Evolutionary conservation across 2,797 vertebrate species (phyloP), one percentile per base, ranked within the genome.

Genomic region (Erpetoichthys calabaricus): DNA sequence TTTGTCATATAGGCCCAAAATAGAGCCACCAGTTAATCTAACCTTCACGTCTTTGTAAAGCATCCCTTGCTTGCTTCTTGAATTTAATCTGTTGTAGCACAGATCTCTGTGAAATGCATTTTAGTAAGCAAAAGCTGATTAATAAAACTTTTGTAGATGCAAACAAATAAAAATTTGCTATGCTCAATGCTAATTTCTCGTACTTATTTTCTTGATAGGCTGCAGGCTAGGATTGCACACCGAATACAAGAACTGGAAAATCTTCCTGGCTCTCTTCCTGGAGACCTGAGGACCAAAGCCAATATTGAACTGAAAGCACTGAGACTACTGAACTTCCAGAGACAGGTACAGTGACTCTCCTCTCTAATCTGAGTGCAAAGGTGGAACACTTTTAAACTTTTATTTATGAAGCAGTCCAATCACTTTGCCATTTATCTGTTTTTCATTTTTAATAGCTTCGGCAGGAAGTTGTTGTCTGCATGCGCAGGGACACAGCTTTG

Each of bases 401-500:
- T 9, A 9, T 25, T 51, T 9, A 9, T 9, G 9, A 9, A 9
- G 9, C 50, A 9, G 50, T 9, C 9, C 50, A 9, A 4, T 9
- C 50, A 9, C 9, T 25, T 51, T 9, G 25, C 25, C 25, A 25
- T 25, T 25, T 25, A 25, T 25, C 25, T 25, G 25, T 25, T 25
- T 25, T 25, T 25, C 25, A 25, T 25, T 25, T 25, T 25, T 25
- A 25, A 4, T 63, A 97, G 92, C 78, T 98, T 56, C 88, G 95
- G 2, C 95, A 98, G 74, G 95, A 98, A 65, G 95, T 98, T 44
- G 94, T 98, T 69, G 93, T 97, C 42, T 98, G 95, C 72, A 98
- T 98, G 95, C 76, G 95, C 6, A 81, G 95, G 1, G 95, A 98
- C 75, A 97, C 93, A 0, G 92, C 95, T 3, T 68, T 98, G 59